Evolutionary conservation across 2,888 invertebrate species (phyloP).

Genomic region (Drosophila mulleri): DNA sequence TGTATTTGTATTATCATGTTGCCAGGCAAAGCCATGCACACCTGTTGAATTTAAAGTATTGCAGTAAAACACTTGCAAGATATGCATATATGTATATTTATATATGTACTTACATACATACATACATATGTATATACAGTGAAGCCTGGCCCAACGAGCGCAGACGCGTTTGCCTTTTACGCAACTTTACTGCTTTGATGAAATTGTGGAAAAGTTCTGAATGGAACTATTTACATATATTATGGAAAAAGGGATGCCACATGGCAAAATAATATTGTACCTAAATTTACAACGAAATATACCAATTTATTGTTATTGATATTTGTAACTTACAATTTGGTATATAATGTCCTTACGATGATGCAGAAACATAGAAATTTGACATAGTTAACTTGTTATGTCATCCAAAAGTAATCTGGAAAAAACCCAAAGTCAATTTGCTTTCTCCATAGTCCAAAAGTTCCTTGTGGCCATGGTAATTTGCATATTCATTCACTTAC

Average conservation of each 20-base stretch:
- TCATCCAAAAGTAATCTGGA: neutral
- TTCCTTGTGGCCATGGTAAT: neutral
- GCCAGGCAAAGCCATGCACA: slow-evolving; percentile 35
- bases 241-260: slow-evolving; percentile 1
- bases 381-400: slow-evolving; percentile 1
- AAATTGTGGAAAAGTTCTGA: neutral
- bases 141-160: neutral
- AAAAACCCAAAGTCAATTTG: neutral
- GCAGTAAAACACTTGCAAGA: slow-evolving; percentile 33
- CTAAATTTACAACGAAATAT: neutral
- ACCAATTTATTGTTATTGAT: neutral
- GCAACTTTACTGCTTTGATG: neutral
- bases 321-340: neutral
- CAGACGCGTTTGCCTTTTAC: neutral
- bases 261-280: neutral
- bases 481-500: slow-evolving; percentile 3
- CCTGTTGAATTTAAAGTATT: slow-evolving; percentile 33
- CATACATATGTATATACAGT: slow-evolving; percentile 10
- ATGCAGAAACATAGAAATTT: neutral
- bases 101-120: neutral
- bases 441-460: neutral
- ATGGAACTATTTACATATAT: neutral
- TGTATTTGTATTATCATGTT: slow-evolving; percentile 47
- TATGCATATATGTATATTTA: slow-evolving; percentile 7
- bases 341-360: neutral